Conservation (phyloP, 1,140 invertebrate genomes). For the Aphaenogaster ashmeadi region DNA sequence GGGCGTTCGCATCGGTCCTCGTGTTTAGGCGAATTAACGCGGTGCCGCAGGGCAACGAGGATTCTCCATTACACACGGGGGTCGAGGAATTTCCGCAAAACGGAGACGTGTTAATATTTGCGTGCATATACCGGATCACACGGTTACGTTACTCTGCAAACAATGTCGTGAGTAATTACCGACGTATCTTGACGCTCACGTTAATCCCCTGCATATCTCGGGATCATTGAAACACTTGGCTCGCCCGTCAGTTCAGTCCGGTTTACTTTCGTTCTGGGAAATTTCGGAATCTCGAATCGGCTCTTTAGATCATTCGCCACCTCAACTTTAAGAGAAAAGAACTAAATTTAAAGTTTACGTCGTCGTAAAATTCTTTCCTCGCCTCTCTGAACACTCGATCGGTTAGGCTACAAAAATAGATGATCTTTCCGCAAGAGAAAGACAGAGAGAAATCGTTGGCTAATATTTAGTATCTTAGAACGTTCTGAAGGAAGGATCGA, state of each 20-base stretch:
- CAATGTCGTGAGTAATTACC: constrained; percentile 48
- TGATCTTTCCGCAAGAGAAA: constrained; percentile 6
- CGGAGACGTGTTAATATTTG: constrained; percentile 58
- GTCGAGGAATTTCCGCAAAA: constrained; percentile 28
- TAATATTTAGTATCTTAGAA: background rate
- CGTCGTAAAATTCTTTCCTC: constrained; percentile 18
- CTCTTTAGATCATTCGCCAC: constrained; percentile 16
- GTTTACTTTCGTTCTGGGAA: background rate
- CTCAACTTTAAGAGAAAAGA: constrained; percentile 32
- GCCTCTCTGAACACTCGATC: background rate
- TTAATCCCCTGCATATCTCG: background rate
- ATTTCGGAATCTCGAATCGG: constrained; percentile 5
- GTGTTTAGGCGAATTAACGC: constrained; percentile 55
- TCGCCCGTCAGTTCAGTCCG: constrained; percentile 10
- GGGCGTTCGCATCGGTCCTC: constrained; percentile 3
- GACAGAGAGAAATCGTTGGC: background rate
- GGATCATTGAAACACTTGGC: constrained; percentile 1
- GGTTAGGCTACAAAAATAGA: constrained; percentile 37
- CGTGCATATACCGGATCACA: constrained; percentile 32
- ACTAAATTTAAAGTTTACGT: constrained; percentile 57
- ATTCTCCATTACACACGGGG: constrained; percentile 54
- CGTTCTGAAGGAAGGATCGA: too few relatives aligned
- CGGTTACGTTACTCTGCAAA: constrained; percentile 54
- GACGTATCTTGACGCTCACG: constrained; percentile 18
- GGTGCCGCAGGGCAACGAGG: constrained; percentile 43